Conservation (phyloP, 2,113 vertebrate genomes). For the Tachysurus vachellii region DNA sequence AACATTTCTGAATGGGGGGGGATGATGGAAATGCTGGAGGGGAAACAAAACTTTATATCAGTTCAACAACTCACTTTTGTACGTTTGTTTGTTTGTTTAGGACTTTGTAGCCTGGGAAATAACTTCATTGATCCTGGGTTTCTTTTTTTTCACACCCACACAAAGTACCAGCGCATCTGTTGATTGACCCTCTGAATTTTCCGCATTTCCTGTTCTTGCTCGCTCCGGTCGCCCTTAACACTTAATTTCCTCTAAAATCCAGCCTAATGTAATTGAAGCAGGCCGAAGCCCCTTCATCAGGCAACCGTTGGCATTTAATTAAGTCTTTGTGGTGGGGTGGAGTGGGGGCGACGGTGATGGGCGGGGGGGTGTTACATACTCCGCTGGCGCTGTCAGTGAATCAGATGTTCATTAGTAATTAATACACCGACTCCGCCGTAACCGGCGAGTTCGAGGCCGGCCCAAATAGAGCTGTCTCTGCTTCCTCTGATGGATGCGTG, state of each 20-base stretch:
- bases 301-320: conserved; percentile 86
- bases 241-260: conserved; percentile 87
- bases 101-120: conserved; percentile 3
- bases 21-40: not conserved
- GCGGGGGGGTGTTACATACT: conserved; percentile 61
- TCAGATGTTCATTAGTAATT: conserved; percentile 84
- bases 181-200: not conserved
- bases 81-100: conserved; percentile 1
- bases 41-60: not conserved
- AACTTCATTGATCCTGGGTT: conserved; percentile 3
- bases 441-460: conserved; percentile 15
- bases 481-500: conserved; percentile 40
- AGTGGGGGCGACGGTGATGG: too few species aligned
- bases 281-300: conserved; percentile 84
- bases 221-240: conserved; percentile 34
- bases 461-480: conserved; percentile 40
- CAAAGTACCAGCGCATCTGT: not conserved
- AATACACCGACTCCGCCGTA: conserved; percentile 75
- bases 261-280: conserved; percentile 86
- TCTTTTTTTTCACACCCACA: not conserved
- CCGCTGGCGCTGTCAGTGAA: conserved; percentile 69
- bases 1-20: not conserved
- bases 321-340: conserved; percentile 64
- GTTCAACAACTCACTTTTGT: not conserved
- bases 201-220: conserved; percentile 30